A percentile compares a stretch with the other conserved stretches of the same genome.
These are phyloP conservation scores for Zosterops japonicus DNA, from an alignment of 2,113 vertebrate species.

Conservation along the genomic window DNA sequence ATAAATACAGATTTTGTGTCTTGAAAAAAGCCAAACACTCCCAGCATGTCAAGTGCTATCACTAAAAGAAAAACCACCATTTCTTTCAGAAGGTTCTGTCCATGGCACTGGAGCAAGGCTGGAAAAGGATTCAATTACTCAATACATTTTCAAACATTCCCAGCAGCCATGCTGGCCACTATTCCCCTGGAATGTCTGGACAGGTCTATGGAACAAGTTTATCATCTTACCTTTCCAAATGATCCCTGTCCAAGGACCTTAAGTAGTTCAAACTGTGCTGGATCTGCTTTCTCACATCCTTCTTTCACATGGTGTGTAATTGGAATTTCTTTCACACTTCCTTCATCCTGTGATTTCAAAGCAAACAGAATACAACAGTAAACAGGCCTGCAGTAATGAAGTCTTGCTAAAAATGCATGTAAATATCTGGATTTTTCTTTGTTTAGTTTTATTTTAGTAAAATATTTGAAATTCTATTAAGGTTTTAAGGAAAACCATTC, in stretches of 20 bases:
- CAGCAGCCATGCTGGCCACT: not conserved
- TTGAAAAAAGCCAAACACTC: not conserved
- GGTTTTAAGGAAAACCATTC: not conserved
- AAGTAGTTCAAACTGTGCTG: slow-evolving; percentile 94
- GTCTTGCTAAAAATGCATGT: not conserved
- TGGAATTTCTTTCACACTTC: slow-evolving; percentile 90
- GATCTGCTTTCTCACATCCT: slow-evolving; percentile 96
- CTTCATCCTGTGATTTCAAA: slow-evolving; percentile 83
- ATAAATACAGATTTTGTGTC: not conserved
- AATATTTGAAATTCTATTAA: not conserved
- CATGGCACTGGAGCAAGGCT: not conserved
- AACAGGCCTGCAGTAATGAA: not conserved
- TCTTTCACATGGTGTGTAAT: slow-evolving; percentile 97
- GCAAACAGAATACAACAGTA: slow-evolving; percentile 21
- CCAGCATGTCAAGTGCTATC: not conserved
- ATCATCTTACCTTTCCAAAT: slow-evolving; percentile 89
- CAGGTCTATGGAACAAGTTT: not conserved
- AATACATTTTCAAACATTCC: not conserved
- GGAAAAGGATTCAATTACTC: not conserved
- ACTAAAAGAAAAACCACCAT: not conserved
- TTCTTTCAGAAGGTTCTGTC: not conserved
- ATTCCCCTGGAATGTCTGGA: not conserved
- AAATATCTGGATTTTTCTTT: not conserved
- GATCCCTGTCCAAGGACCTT: slow-evolving; percentile 98
- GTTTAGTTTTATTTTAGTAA: not conserved